phyloP scores from a whole-genome alignment of 2,888 invertebrate genomes.

The Brenthis ino region DNA sequence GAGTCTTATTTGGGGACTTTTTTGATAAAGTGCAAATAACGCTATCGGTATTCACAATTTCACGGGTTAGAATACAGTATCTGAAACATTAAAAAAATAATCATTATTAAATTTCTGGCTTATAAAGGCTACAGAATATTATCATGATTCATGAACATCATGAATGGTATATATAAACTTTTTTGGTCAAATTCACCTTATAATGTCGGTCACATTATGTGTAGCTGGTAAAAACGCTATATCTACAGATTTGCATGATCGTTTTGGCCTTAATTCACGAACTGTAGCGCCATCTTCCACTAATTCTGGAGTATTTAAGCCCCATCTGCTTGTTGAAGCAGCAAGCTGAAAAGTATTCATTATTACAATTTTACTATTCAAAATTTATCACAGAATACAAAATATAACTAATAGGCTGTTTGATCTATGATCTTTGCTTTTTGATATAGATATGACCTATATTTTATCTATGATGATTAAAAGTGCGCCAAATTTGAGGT shows the following conservation, averaged over 20 bases:
- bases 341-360: constrained; percentile 52
- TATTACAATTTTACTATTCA: not conserved
- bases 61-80: constrained; percentile 65
- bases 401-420: constrained; percentile 11
- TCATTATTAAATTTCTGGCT: too few relatives aligned
- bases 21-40: constrained; percentile 54
- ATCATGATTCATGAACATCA: too few relatives aligned
- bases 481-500: too few relatives aligned
- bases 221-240: constrained; percentile 70
- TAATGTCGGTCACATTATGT: constrained; percentile 68
- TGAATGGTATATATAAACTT: not conserved
- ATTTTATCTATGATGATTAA: too few relatives aligned
- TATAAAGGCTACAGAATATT: too few relatives aligned
- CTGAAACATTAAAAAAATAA: constrained; percentile 46
- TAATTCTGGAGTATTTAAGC: constrained; percentile 63
- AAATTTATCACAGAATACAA: constrained; percentile 3
- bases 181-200: constrained; percentile 53
- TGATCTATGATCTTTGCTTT: too few relatives aligned
- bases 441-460: too few relatives aligned
- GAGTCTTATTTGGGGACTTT: constrained; percentile 49
- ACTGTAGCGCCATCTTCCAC: constrained; percentile 62
- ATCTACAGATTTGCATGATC: constrained; percentile 68
- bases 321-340: constrained; percentile 70
- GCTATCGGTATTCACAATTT: constrained; percentile 52
- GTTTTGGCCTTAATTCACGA: constrained; percentile 63